A percentile compares a stretch with the other conserved stretches of the same genome.
Evolutionary conservation across 2,888 invertebrate species (phyloP).

Genomic region (Schizaphis graminum): DNA sequence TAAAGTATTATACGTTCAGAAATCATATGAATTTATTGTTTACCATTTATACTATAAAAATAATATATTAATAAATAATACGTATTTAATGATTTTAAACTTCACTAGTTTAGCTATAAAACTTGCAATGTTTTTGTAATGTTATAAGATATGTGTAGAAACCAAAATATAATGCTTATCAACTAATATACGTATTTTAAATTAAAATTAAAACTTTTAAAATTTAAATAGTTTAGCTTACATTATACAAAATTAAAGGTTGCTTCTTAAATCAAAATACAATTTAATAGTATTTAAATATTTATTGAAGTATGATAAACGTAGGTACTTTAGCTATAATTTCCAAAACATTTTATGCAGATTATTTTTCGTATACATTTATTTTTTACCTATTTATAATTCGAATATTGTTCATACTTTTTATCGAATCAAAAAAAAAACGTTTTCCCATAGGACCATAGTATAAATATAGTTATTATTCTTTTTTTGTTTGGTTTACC

Average conservation of each 20-base stretch:
- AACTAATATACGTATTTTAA: not conserved
- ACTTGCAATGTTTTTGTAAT: not conserved
- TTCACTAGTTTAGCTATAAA: not conserved
- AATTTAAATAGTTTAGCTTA: not conserved
- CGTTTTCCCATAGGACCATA: not conserved
- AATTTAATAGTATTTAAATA: not conserved
- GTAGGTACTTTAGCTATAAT: not conserved
- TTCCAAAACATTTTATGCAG: not conserved
- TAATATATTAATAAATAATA: not conserved
- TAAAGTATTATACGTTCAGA: not conserved
- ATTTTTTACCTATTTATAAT: not conserved
- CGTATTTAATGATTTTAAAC: not conserved
- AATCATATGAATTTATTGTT: not conserved
- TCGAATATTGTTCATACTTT: not conserved
- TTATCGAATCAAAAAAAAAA: not conserved
- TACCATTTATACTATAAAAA: not conserved
- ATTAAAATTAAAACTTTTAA: too few species aligned
- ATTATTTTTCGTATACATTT: not conserved
- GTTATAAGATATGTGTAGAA: not conserved
- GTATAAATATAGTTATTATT: not conserved
- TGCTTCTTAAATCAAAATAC: not conserved
- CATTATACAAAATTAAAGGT: not conserved
- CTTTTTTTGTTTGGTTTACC: not conserved
- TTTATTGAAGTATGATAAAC: not conserved
- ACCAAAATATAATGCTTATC: not conserved